These are phyloP conservation scores for Onychorhynchus coronatus DNA, from an alignment of 2,113 vertebrate species.

Conservation along the genomic window DNA sequence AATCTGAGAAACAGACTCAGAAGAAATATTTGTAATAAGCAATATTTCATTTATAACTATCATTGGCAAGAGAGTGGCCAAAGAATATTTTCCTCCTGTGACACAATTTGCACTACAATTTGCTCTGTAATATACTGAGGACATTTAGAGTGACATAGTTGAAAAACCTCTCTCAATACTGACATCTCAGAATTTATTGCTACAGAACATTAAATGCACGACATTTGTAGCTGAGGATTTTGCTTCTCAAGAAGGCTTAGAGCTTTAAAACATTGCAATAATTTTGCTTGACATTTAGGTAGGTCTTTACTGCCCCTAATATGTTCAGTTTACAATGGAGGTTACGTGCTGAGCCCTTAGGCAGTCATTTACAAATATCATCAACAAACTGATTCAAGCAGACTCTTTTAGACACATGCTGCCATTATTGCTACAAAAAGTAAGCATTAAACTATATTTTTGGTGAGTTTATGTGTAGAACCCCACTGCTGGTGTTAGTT, in stretches of 20 bases:
- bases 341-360: not conserved
- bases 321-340: not conserved
- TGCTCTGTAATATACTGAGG: not conserved
- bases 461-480: not conserved
- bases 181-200: not conserved
- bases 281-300: not conserved
- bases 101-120: not conserved
- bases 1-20: constrained; percentile 2
- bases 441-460: not conserved
- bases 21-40: constrained; percentile 28
- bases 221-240: not conserved
- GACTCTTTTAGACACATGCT: not conserved
- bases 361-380: fast-evolving
- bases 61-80: not conserved
- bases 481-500: not conserved
- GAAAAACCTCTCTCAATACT: not conserved
- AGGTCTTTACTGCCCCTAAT: not conserved
- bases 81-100: not conserved
- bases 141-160: not conserved
- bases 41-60: constrained; percentile 36
- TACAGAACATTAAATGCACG: not conserved
- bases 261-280: not conserved
- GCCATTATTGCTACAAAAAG: not conserved
- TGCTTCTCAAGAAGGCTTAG: not conserved
- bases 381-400: not conserved